phyloP scores from a whole-genome alignment of 2,113 vertebrate genomes.

The Oreocharis arfaki region DNA sequence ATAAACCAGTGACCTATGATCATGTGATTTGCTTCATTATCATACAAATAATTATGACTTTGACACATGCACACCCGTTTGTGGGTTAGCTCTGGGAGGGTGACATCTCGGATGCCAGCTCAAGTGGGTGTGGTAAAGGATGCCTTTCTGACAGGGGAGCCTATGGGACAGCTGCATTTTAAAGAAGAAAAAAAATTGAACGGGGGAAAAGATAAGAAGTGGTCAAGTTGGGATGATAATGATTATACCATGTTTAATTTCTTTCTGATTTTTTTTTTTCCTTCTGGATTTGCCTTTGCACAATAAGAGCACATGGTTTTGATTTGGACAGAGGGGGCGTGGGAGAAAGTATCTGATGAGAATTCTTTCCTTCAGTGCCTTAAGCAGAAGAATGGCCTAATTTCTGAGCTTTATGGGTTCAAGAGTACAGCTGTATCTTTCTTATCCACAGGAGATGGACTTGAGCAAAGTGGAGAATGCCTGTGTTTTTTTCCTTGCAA shows the following conservation, averaged over 20 bases:
- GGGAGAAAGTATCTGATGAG: conserved; percentile 54
- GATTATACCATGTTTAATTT: conserved; percentile 4
- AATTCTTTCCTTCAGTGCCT: conserved; percentile 54
- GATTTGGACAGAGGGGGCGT: conserved; percentile 44
- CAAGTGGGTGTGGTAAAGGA: not conserved
- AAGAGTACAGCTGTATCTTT: conserved; percentile 42
- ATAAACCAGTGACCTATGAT: not conserved
- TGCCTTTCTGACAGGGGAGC: not conserved
- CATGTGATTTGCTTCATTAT: not conserved
- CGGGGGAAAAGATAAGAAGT: not conserved
- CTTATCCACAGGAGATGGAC: conserved; percentile 7
- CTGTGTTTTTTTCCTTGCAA: not conserved
- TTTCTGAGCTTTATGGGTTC: conserved; percentile 50
- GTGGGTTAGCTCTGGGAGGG: not conserved
- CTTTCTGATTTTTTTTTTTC: not conserved
- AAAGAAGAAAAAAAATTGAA: not conserved
- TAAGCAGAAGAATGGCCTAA: conserved; percentile 57
- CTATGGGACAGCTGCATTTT: not conserved
- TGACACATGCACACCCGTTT: not conserved
- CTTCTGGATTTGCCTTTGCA: conserved; percentile 16
- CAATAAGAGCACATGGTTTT: conserved; percentile 58
- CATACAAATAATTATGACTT: not conserved
- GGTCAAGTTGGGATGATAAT: not conserved
- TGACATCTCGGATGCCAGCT: not conserved
- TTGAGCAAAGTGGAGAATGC: not conserved